Conservation (phyloP, 2,113 vertebrate genomes). For the Columbina picui region DNA sequence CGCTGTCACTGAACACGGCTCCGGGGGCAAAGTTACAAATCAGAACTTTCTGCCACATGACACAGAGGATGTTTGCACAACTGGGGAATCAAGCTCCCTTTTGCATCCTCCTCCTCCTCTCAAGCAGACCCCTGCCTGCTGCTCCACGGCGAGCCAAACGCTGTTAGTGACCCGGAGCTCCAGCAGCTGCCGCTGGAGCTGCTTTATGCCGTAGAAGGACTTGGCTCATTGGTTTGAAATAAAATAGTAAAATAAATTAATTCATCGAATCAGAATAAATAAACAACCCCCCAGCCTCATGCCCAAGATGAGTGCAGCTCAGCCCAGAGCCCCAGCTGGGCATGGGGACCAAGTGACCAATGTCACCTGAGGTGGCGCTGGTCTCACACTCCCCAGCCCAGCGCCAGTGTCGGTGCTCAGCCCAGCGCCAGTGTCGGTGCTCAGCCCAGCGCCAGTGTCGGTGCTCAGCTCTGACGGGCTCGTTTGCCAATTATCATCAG, state of each 20-base stretch:
- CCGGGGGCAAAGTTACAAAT: not conserved
- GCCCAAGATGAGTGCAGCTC: too few relatives aligned
- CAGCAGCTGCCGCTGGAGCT: not conserved
- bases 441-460: too few relatives aligned
- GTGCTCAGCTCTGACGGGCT: not conserved
- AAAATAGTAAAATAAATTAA: not conserved
- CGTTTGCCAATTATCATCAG: not conserved
- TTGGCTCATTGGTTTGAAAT: not conserved
- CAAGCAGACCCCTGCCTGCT: not conserved
- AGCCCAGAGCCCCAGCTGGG: too few relatives aligned
- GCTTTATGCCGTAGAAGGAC: not conserved
- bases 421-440: not conserved
- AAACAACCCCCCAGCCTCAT: too few relatives aligned
- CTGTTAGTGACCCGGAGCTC: not conserved
- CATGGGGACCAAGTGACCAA: too few relatives aligned
- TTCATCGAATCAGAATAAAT: not conserved
- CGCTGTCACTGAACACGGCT: not conserved
- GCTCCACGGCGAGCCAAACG: not conserved
- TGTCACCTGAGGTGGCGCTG: too few relatives aligned
- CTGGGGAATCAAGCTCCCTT: not conserved
- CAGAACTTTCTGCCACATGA: not conserved
- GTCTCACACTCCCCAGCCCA: too few relatives aligned
- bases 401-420: not conserved
- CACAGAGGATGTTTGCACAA: fast-evolving
- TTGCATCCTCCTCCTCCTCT: not conserved